Percentiles rank a stretch among this genome's conserved stretches.
These are phyloP conservation scores for Synergus laeviventris DNA, from an alignment of 2,888 invertebrate genomes.

Conservation along the genomic window DNA sequence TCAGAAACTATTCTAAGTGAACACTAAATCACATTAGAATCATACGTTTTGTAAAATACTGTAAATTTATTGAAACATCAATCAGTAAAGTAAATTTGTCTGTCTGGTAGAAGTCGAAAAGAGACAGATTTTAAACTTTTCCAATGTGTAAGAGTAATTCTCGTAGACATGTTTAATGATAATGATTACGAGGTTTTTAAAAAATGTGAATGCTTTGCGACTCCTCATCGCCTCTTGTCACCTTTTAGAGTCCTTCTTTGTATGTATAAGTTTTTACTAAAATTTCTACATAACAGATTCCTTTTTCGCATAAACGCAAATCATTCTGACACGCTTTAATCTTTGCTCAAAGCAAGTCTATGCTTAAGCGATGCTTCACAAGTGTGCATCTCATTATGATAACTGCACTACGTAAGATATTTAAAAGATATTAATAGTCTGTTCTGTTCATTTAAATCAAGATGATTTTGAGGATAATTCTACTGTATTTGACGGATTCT, in stretches of 20 bases:
- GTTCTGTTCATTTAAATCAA: not conserved
- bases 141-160: not conserved
- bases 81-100: not conserved
- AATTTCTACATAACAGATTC: not conserved
- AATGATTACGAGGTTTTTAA: not conserved
- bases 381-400: not conserved
- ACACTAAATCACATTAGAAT: not conserved
- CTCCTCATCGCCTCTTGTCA: not conserved
- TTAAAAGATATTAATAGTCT: not conserved
- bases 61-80: not conserved
- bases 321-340: constrained; percentile 9
- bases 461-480: not conserved
- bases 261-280: not conserved
- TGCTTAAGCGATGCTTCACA: not conserved
- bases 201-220: not conserved
- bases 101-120: not conserved
- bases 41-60: not conserved
- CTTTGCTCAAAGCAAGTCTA: not conserved
- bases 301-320: constrained; percentile 29
- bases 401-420: not conserved
- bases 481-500: not conserved
- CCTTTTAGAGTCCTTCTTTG: constrained; percentile 30
- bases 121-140: not conserved
- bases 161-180: not conserved
- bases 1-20: not conserved